These are phyloP conservation scores for Trematomus bernacchii DNA, from an alignment of 2,797 vertebrate species.

Conservation along the genomic window DNA sequence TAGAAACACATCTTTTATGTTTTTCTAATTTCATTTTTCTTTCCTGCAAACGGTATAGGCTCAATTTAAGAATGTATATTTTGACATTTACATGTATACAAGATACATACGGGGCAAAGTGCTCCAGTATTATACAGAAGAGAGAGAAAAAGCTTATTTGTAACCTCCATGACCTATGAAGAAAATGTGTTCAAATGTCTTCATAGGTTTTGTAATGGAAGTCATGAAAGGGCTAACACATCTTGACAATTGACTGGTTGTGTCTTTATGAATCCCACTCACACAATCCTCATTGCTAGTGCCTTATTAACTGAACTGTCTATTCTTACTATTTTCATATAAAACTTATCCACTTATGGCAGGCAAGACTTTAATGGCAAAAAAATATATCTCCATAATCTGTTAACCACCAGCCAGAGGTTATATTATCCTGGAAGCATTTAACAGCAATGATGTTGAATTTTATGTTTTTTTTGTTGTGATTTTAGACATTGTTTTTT, in stretches of 20 bases:
- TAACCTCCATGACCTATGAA: too few species aligned
- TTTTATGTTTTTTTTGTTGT: constrained; percentile 12
- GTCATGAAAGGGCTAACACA: not conserved
- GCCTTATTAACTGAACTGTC: constrained; percentile 18
- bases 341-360: constrained; percentile 23
- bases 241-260: not conserved
- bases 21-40: not conserved
- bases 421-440: constrained; percentile 19
- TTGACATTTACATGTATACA: not conserved
- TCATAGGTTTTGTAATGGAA: not conserved
- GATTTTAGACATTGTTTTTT: constrained; percentile 1
- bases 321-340: constrained; percentile 6
- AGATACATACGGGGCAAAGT: not conserved
- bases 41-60: not conserved
- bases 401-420: constrained; percentile 21
- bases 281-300: constrained; percentile 3
- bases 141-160: not conserved
- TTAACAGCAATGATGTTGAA: constrained; percentile 23
- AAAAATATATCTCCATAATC: constrained; percentile 37
- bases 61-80: not conserved
- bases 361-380: constrained; percentile 19
- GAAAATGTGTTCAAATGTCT: not conserved
- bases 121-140: not conserved
- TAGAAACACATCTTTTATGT: not conserved
- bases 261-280: constrained; percentile 1